These are phyloP conservation scores for Sisyra terminalis DNA, from an alignment of 2,888 invertebrate species.

Conservation along the genomic window DNA sequence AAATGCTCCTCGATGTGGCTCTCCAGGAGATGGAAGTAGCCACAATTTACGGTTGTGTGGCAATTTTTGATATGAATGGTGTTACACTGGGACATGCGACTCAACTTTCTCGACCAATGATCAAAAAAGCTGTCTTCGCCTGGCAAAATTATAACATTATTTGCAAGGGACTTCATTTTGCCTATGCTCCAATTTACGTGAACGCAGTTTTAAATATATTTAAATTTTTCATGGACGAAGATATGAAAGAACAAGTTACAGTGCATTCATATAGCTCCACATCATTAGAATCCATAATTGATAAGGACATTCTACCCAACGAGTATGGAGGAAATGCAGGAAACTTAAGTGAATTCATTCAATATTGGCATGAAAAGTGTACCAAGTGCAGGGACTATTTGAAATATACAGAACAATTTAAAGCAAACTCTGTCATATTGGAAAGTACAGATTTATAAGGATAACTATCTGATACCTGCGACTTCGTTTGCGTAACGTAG, in stretches of 20 bases:
- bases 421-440: too few species aligned
- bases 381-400: slow-evolving; percentile 24
- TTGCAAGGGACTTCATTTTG: slow-evolving; percentile 46
- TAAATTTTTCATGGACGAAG: slow-evolving; percentile 41
- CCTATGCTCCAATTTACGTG: slow-evolving; percentile 48
- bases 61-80: slow-evolving; percentile 42
- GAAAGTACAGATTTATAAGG: too few species aligned
- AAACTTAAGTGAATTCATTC: slow-evolving; percentile 23
- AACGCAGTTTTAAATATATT: slow-evolving; percentile 51
- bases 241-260: slow-evolving; percentile 37
- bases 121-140: slow-evolving; percentile 41
- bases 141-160: slow-evolving; percentile 57
- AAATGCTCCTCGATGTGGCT: slow-evolving; percentile 45
- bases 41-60: slow-evolving; percentile 34
- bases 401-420: too few species aligned
- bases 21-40: slow-evolving; percentile 31
- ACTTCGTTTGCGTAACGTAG: too few species aligned
- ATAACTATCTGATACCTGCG: too few species aligned
- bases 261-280: slow-evolving; percentile 24
- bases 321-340: slow-evolving; percentile 39
- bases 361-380: slow-evolving; percentile 28
- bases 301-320: slow-evolving; percentile 32
- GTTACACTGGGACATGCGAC: slow-evolving; percentile 37
- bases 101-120: slow-evolving; percentile 36
- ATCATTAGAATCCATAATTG: slow-evolving; percentile 29